Conservation (phyloP, 2,797 vertebrate species). For the Phoxinus dragarum region DNA sequence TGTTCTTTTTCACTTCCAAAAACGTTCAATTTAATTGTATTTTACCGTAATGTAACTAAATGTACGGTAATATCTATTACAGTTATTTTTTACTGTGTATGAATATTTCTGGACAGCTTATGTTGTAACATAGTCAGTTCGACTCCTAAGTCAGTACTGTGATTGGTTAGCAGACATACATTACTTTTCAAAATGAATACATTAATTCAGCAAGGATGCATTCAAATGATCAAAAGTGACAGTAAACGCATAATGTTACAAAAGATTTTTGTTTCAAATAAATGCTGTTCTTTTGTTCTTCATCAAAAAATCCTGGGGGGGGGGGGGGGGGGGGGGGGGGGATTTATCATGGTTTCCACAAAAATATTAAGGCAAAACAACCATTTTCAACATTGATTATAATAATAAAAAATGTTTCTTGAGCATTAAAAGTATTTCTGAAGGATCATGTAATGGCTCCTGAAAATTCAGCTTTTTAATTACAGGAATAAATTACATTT, state of each 20-base stretch:
- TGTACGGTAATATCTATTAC: too few relatives aligned
- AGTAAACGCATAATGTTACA: background rate
- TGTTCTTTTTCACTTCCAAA: too few relatives aligned
- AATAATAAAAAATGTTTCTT: background rate
- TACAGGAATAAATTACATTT: too few relatives aligned
- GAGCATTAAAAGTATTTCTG: background rate
- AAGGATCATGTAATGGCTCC: background rate
- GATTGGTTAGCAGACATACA: background rate
- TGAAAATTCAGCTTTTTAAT: background rate
- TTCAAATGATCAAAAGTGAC: background rate
- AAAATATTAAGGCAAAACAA: background rate
- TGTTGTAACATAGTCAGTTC: background rate
- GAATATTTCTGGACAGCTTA: background rate
- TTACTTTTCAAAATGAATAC: background rate
- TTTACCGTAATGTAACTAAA: too few relatives aligned
- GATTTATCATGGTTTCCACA: background rate
- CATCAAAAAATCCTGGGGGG: background rate
- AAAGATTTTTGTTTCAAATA: background rate
- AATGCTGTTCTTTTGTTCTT: background rate
- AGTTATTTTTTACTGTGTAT: too few relatives aligned
- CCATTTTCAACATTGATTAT: background rate
- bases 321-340: too few relatives aligned
- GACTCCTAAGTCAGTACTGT: background rate
- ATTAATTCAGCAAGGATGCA: background rate
- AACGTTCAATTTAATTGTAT: too few relatives aligned